Conservation (phyloP, 2,113 vertebrate genomes). For the Phainopepla nitens region DNA sequence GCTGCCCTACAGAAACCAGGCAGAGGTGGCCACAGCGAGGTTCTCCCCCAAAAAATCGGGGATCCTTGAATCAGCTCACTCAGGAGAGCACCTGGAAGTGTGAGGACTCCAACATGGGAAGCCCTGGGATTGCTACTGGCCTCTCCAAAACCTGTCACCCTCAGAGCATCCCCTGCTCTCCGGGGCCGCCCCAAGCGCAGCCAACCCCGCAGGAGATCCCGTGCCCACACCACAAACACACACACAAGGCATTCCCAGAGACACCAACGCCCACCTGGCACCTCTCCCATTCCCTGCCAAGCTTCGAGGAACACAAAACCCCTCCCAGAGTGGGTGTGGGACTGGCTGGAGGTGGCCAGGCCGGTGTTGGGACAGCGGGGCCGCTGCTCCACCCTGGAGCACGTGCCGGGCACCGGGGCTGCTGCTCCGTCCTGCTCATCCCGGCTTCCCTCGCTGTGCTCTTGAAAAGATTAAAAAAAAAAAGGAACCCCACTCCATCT, state of each 20-base stretch:
- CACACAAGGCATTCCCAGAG: neutral
- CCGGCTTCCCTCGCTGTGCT: conserved; percentile 38
- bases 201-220: rapidly evolving
- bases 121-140: rapidly evolving
- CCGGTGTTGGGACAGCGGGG: neutral
- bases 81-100: rapidly evolving
- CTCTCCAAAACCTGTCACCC: neutral
- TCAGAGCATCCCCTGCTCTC: neutral
- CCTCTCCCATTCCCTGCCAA: neutral
- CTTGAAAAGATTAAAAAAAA: conserved; percentile 72
- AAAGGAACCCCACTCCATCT: conserved; percentile 88
- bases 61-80: neutral
- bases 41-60: neutral
- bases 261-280: rapidly evolving
- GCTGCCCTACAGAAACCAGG: neutral
- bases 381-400: neutral
- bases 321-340: rapidly evolving
- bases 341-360: neutral
- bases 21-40: rapidly evolving
- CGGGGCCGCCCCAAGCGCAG: rapidly evolving
- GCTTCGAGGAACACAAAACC: neutral
- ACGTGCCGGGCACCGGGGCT: neutral
- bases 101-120: rapidly evolving
- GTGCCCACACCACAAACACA: neutral
- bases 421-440: neutral